Evolutionary conservation across 2,888 invertebrate species (phyloP).

Genomic region (Nymphalis polychloros): DNA sequence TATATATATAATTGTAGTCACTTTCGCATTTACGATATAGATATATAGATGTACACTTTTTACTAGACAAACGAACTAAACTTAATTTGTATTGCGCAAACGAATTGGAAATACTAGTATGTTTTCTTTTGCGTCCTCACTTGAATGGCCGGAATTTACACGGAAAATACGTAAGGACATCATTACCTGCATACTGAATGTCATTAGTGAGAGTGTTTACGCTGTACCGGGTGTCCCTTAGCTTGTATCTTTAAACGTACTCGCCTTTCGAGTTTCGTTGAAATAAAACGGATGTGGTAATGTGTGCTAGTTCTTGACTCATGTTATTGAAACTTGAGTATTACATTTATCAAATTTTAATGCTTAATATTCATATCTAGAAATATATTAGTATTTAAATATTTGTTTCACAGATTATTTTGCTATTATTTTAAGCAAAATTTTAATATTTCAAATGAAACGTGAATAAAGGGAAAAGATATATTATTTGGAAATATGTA

Average conservation of each 20-base stretch:
- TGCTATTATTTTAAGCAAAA: too few species aligned
- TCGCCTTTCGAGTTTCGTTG: slow-evolving; percentile 9
- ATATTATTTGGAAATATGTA: background rate
- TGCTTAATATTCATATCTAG: background rate
- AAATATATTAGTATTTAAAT: too few species aligned
- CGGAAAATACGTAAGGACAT: slow-evolving; percentile 51
- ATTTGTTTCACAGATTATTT: too few species aligned
- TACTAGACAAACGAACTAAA: background rate
- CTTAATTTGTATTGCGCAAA: slow-evolving; percentile 31
- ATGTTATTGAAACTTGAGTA: background rate
- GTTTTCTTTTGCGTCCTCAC: slow-evolving; percentile 39
- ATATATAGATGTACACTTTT: background rate
- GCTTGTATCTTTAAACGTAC: slow-evolving; percentile 14
- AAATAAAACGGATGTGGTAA: slow-evolving; percentile 4
- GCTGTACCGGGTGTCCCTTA: slow-evolving; percentile 21
- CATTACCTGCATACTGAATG: slow-evolving; percentile 44
- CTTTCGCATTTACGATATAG: too few species aligned
- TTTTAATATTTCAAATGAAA: too few species aligned
- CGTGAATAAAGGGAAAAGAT: too few species aligned
- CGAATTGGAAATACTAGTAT: slow-evolving; percentile 40
- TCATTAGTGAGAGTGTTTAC: slow-evolving; percentile 38
- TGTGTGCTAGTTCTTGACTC: background rate
- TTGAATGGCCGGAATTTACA: slow-evolving; percentile 42
- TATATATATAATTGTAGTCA: too few species aligned
- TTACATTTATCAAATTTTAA: background rate